Base-by-base conservation (phyloP, 2,113 vertebrate genomes). In the Ptilorrhoa leucosticta region DNA sequence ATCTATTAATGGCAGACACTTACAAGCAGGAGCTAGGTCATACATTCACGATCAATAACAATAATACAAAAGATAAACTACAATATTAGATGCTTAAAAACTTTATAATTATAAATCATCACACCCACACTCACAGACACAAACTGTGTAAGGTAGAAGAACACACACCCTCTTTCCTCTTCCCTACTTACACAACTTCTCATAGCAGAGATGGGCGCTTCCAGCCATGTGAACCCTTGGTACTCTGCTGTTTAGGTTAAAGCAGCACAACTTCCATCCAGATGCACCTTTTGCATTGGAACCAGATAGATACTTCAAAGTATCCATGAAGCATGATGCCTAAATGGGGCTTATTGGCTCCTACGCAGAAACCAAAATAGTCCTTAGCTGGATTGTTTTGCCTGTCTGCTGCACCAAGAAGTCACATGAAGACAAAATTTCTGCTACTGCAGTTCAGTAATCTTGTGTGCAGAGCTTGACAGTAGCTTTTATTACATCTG, bases 291-390 rank as follows among this genome's bases (percentile, higher is more conserved):
- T 76, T 58, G 5, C 11, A 6, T 47, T 58, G 28, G 33, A 71
- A 50, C 11, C 30, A 50, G 26, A 31, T 1, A n/a, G 21, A 65
- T 5, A 50, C 68, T 44, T 44, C 48, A 80, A 27, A 14, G 23
- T 11, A 19, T 26, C 7, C 4, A 8, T 23, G 33, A 71, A 33
- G 19, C 8, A 56, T 0, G 0, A 31, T 61, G 21, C 6, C 27
- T 66, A 44, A 33, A 54, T 1, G 6, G 10, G 7, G 8, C 11
- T 70, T 61, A 13, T 19, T 37, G n/a, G 6, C 15, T 54, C 15
- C 53, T 68, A 13, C 54, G 28, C 16, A 72, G 31, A 31, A 48
- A 7, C 6, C 26, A 60, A 54, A 86, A 57, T 5, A 50, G 35
- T 58, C 14, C 10, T 75, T 33, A 24, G 16, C 9, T 53, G 23